Evolutionary conservation across 2,888 invertebrate species (phyloP).

Genomic region (Latrodectus hesperus): DNA sequence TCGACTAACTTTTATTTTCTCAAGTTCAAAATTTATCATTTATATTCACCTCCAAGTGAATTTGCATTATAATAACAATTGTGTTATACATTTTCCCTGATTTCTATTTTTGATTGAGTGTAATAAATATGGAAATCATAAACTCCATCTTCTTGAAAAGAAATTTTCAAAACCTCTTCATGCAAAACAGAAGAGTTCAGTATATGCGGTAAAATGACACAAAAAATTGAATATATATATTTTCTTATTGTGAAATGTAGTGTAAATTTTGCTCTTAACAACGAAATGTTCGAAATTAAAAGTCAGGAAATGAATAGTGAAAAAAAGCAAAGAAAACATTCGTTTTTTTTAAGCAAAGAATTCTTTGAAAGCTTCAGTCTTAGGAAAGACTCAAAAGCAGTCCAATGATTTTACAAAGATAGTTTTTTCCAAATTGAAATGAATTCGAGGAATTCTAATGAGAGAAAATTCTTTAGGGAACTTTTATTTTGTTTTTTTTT

Average conservation of each 20-base stretch:
- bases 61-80: no score
- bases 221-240: not conserved
- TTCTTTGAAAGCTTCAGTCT: conserved; percentile 40
- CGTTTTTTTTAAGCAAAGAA: conserved; percentile 4
- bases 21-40: no score
- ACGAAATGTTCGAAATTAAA: conserved; percentile 40
- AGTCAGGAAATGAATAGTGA: conserved; percentile 22
- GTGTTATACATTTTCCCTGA: not conserved
- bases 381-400: conserved; percentile 38
- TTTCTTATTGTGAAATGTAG: conserved; percentile 8
- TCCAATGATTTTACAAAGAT: conserved; percentile 65
- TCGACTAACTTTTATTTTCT: no score
- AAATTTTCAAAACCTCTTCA: conserved; percentile 21
- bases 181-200: conserved; percentile 13
- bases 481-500: conserved; percentile 41
- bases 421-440: conserved; percentile 48
- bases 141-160: conserved; percentile 4
- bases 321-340: conserved; percentile 22
- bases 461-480: conserved; percentile 57
- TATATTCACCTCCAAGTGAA: no score
- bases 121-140: not conserved
- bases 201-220: not conserved
- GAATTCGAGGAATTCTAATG: conserved; percentile 67
- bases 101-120: not conserved
- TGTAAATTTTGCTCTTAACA: conserved; percentile 38